Evolutionary conservation across 2,888 invertebrate species (phyloP), one percentile per base, ranked within the genome.

Genomic region (Noctua janthe): DNA sequence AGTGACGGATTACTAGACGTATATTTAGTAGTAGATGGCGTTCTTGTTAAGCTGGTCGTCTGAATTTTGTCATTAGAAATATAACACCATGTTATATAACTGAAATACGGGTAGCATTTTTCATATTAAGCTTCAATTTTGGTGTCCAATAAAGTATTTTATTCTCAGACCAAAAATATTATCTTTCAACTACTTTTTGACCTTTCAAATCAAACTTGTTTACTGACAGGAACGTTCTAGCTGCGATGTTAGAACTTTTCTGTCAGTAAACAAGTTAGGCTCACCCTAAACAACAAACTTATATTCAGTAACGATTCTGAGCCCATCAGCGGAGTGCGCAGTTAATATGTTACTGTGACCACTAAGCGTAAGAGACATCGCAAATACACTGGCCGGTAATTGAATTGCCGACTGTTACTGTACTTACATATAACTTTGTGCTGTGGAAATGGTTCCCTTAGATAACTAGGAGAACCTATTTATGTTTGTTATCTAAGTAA

Each of bases 301-400:
- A 49, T n/a, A 35, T 43, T 23, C 51, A 47, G 11, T 29, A n/a
- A 78, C 15, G 8, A 67, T 51, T 39, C 62, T 6, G 43, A 81
- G 11, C 4, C 39, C 17, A 81, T 49, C 51, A 43, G 39, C 54
- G 23, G 15, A 20, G 56, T 39, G 39, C 39, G 39, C 39, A 39
- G 20, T 35, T 43, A 47, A 67, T 71, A 54, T 64, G 29, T 39
- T 39, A 76, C 29, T 51, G 43, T 75, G 29, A 8, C 39, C 69
- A 76, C 49, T 8, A 10, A 49, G 71, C 67, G 71, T 82, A 71
- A 62, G n/a, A 39, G 66, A 29, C 83, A 17, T 2, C 56, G 67
- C 62, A 83, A 74, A 83, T 67, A 83, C 74, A 69, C 49, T 49
- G 35, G 20, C 49, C n/a, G 67, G 49, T 83, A 82, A 83, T 83